These are phyloP conservation scores for Aulostomus chinensis DNA, from an alignment of 2,797 vertebrate species.

Conservation along the genomic window DNA sequence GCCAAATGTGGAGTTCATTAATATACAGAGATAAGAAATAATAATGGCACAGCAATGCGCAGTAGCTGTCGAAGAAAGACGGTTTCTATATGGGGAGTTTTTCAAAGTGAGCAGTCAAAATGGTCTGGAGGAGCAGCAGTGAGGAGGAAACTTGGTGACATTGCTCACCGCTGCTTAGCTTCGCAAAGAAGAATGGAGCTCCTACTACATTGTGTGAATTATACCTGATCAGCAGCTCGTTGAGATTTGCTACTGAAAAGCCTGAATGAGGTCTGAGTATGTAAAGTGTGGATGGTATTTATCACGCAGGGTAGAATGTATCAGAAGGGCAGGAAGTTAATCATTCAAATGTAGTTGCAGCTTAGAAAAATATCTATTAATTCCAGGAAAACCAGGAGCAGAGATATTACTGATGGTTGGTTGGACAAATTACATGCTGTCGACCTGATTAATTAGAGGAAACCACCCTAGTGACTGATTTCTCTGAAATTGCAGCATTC, in stretches of 20 bases:
- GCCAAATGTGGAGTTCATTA: too few relatives aligned
- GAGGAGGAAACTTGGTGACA: too few relatives aligned
- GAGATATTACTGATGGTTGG: conserved; percentile 40
- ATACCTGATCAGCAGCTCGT: conserved; percentile 11
- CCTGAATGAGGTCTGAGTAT: conserved; percentile 8
- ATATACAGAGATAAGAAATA: too few relatives aligned
- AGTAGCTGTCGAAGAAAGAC: too few relatives aligned
- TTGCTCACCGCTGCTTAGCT: too few relatives aligned
- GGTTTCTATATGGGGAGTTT: too few relatives aligned
- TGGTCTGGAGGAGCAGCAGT: too few relatives aligned
- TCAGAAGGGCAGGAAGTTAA: conserved; percentile 31
- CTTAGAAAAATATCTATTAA: conserved; percentile 18
- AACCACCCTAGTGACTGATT: conserved; percentile 34
- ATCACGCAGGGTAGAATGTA: conserved; percentile 25
- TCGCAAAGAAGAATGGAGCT: too few relatives aligned
- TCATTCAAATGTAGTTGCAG: conserved; percentile 29
- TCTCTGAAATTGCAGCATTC: conserved; percentile 22
- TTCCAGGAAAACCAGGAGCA: conserved; percentile 34
- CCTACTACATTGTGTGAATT: too few relatives aligned
- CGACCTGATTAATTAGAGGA: conserved; percentile 45
- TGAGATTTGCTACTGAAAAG: conserved; percentile 14
- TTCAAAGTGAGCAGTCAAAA: too few relatives aligned
- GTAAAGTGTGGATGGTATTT: conserved; percentile 4
- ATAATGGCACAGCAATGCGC: too few relatives aligned
- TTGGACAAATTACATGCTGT: conserved; percentile 52